phyloP scores from a whole-genome alignment of 2,113 vertebrate species.

The Anas platyrhynchos region DNA sequence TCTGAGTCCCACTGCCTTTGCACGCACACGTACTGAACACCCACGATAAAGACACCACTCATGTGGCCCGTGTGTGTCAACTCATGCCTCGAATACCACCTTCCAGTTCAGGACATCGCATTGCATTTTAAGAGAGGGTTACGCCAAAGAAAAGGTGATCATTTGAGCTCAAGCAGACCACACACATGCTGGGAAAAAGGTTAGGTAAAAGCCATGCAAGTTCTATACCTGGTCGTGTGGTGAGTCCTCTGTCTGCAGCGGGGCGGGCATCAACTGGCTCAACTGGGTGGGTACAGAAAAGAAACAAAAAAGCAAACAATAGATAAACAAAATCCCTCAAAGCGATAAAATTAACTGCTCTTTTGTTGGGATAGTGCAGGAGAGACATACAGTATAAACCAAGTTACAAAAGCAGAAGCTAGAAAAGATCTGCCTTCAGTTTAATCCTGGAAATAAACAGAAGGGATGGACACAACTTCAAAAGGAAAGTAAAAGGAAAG shows the following conservation, averaged over 20 bases:
- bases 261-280: conserved; percentile 95
- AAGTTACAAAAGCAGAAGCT: conserved; percentile 48
- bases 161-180: conserved; percentile 13
- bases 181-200: neutral
- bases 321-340: conserved; percentile 66
- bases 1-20: neutral
- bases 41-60: neutral
- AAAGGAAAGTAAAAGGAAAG: neutral
- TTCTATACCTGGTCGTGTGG: conserved; percentile 90
- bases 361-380: neutral
- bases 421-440: neutral
- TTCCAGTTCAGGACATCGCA: neutral
- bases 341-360: conserved; percentile 47
- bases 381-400: conserved; percentile 53
- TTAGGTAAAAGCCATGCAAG: conserved; percentile 46
- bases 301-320: conserved; percentile 73
- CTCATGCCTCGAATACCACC: neutral
- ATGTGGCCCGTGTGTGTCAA: neutral
- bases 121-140: neutral
- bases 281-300: conserved; percentile 81
- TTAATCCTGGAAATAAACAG: conserved; percentile 10
- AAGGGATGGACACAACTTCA: neutral
- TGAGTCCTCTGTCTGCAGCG: conserved; percentile 90
- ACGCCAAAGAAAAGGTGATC: neutral
- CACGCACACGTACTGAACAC: fast-evolving